Percentiles rank a stretch among this genome's conserved stretches.
These are phyloP conservation scores for Pammene fasciana DNA, from an alignment of 2,888 invertebrate species.

Conservation along the genomic window DNA sequence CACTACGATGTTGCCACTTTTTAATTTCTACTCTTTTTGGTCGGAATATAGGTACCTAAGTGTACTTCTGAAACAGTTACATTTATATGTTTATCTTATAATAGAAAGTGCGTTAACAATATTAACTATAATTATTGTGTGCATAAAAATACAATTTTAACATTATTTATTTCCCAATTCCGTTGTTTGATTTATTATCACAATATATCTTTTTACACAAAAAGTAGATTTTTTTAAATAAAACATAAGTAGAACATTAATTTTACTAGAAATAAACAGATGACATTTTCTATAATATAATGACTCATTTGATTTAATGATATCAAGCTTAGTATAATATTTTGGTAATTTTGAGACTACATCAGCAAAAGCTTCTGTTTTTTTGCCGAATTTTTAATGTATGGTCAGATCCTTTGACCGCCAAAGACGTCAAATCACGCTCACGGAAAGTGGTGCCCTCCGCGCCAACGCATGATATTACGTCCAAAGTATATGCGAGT, in stretches of 20 bases:
- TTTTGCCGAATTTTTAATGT: background rate
- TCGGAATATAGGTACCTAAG: slow-evolving; percentile 35
- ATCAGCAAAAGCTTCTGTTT: background rate
- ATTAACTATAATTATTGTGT: slow-evolving; percentile 53
- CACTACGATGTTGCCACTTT: too few relatives aligned
- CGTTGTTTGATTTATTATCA: slow-evolving; percentile 54
- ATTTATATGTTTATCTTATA: slow-evolving; percentile 36
- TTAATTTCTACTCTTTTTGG: too few relatives aligned
- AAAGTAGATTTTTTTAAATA: slow-evolving; percentile 16
- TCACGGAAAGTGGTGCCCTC: too few relatives aligned
- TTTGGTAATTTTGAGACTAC: too few relatives aligned
- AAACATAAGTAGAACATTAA: background rate
- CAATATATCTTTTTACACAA: slow-evolving; percentile 45
- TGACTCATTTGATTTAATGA: background rate
- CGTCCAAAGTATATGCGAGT: too few relatives aligned
- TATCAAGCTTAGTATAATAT: background rate
- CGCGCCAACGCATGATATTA: too few relatives aligned
- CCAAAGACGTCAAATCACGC: too few relatives aligned
- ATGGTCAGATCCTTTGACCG: background rate
- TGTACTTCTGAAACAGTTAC: slow-evolving; percentile 45
- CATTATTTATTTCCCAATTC: slow-evolving; percentile 53
- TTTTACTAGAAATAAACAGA: background rate
- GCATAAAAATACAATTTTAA: slow-evolving; percentile 60
- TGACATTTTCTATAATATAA: slow-evolving; percentile 2
- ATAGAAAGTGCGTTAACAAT: slow-evolving; percentile 55